Base-by-base conservation (phyloP, 2,113 vertebrate genomes). In the Nansenia antarctica region DNA sequence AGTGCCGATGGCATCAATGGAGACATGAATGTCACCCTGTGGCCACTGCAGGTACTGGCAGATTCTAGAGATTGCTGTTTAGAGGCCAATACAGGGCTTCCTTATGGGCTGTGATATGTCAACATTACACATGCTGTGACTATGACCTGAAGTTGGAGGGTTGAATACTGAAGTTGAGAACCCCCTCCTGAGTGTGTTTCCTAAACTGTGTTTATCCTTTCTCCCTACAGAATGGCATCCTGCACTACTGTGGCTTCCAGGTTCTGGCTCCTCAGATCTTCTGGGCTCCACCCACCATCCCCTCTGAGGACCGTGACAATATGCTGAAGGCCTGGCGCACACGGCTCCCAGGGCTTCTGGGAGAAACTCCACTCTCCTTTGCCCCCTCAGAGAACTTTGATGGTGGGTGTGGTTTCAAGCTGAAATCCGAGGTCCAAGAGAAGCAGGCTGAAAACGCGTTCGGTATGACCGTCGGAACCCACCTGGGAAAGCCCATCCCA, bases 161-260 rank as follows among this genome's bases (percentile, higher is more conserved):
- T n/a, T n/a, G n/a, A n/a, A n/a, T n/a, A n/a, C n/a, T n/a, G n/a
- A n/a, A n/a, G n/a, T n/a, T n/a, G n/a, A n/a, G n/a, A n/a, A n/a
- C n/a, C n/a, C n/a, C 0, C 5, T 5, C 5, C 11, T 37, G 11
- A 11, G 5, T 37, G 5, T 37, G 11, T 9, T 9, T 20, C 30
- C 7, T 60, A 15, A 32, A 61, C 26, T 32, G 31, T 61, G 11
- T 30, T 22, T 4, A 6, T 18, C 4, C 12, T 78, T 2, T 69
- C 20, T 53, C 18, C 83, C 59, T 77, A 5, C 78, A 95, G 94
- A 92, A 91, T 14, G 91, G 93, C 31, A 89, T 76, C 27, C 86
- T 95, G 45, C 74, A 93, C 75, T 94, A 94, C 84, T 95, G 94
- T 60, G 92, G 94, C 82, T 95, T 95, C 80, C 91, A 94, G 78